Evolutionary conservation across 92 coral and sea anemone species (phyloP), one percentile per base, ranked within the genome.

Genomic region (Isaurus tuberculatus): DNA sequence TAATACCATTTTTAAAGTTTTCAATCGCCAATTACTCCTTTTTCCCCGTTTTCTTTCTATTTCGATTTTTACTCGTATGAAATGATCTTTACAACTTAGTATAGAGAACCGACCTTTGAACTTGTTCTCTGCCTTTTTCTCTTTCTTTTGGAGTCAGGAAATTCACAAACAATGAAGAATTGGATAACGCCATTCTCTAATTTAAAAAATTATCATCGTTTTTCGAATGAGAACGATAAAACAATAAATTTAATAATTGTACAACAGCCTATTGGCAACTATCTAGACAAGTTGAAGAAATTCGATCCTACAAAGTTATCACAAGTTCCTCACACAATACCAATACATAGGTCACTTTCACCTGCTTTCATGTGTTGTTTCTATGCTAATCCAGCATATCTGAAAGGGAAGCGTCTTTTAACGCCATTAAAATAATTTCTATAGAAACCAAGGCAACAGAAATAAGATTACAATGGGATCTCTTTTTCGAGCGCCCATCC

Each of bases 311-410:
- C 10, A 7, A 40, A 17, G 58, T 9, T 33, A 23, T 57, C 57
- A 57, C 70, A 77, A 60, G 36, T 77, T 77, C 70, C 69, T 33
- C 70, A 58, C 69, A 60, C 67, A 57, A 57, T 33, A 22, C 36
- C 49, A 8, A 27, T 15, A 67, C 49, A 61, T 26, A 20, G 16
- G 36, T 20, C 23, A 36, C 82, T 36, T 77, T 77, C 51, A 36
- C 33, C 49, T 27, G 69, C 68, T 77, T 27, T 36, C 70, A 77
- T 20, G 34, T 20, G 82, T 77, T 34, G 48, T 77, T 37, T 58
- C 68, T 23, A 64, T 60, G 33, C 13, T 74, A 53, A 74, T 53
- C 51, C 29, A 13, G 20, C 26, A 49, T 49, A 33, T 15, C 58
- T 73, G 74, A 29, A 74, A 19, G 0, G 66, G 8, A 14, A 22